Percentiles rank a stretch among this genome's conserved stretches.
These are phyloP conservation scores for Heterotilapia buettikoferi DNA, from an alignment of 2,113 vertebrate genomes.

Conservation along the genomic window DNA sequence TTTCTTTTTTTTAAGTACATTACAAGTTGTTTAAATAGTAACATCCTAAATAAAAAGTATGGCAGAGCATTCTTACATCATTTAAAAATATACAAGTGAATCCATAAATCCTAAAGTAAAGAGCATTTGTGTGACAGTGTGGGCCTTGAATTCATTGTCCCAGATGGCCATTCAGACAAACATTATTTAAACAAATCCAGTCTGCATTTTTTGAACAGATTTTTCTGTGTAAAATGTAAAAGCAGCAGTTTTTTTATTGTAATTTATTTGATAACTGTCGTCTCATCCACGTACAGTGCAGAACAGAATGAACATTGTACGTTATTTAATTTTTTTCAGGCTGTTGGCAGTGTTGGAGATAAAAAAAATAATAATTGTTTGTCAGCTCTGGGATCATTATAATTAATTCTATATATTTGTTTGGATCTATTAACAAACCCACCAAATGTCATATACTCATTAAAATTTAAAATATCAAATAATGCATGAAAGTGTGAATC, in stretches of 20 bases:
- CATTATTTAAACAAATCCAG: background rate
- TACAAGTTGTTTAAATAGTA: background rate
- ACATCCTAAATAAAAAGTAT: background rate
- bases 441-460: background rate
- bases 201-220: background rate
- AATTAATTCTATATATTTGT: background rate
- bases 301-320: background rate
- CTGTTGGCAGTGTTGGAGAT: background rate
- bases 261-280: accelerated
- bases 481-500: background rate
- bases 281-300: background rate
- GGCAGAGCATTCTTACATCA: background rate
- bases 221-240: background rate
- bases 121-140: background rate
- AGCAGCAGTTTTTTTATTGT: background rate
- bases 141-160: background rate
- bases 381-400: background rate
- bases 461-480: background rate
- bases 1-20: background rate
- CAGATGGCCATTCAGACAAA: background rate
- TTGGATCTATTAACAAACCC: background rate
- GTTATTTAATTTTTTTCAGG: background rate
- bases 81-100: background rate
- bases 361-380: background rate
- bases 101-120: background rate